A percentile compares a stretch with the other conserved stretches of the same genome.
Evolutionary conservation across 2,797 vertebrate species (phyloP).

Genomic region (Hypotaenidia okinawae): DNA sequence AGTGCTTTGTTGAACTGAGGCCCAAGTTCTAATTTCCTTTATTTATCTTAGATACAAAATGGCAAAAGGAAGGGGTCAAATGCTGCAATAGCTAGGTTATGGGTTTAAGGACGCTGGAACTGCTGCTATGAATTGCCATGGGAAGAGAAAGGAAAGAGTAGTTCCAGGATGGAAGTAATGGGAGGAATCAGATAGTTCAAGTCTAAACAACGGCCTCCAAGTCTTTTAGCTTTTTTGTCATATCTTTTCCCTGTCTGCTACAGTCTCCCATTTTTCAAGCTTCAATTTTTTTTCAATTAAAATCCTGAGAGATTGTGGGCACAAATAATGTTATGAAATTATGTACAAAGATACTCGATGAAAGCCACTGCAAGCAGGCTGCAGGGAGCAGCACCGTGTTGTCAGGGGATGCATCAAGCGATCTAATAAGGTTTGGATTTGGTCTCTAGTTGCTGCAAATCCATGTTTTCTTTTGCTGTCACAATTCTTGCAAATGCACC

Average conservation of each 20-base stretch:
- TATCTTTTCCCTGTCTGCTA: not conserved
- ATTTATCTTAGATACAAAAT: constrained; percentile 62
- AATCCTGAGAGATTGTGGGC: not conserved
- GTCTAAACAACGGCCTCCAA: not conserved
- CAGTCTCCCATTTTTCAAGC: not conserved
- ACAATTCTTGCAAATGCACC: constrained; percentile 66
- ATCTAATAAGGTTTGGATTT: constrained; percentile 53
- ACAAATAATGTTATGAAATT: not conserved
- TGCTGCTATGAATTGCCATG: not conserved
- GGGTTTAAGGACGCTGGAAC: constrained; percentile 18
- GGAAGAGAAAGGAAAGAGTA: constrained; percentile 9
- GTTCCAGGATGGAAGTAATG: not conserved
- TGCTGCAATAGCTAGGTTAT: constrained; percentile 40
- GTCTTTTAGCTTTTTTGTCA: not conserved
- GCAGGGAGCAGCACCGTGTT: constrained; percentile 26
- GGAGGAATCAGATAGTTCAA: constrained; percentile 21
- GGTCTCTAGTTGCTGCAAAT: constrained; percentile 58
- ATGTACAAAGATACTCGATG: not conserved
- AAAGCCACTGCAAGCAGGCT: not conserved
- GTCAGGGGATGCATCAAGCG: constrained; percentile 42
- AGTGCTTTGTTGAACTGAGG: constrained; percentile 67
- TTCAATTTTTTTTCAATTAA: not conserved
- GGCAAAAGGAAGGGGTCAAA: constrained; percentile 58
- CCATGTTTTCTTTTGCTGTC: constrained; percentile 51
- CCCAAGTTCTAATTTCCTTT: constrained; percentile 67